Evolutionary conservation across 2,888 invertebrate species (phyloP), one percentile per base, ranked within the genome.

Genomic region (Psylliodes chrysocephalus): DNA sequence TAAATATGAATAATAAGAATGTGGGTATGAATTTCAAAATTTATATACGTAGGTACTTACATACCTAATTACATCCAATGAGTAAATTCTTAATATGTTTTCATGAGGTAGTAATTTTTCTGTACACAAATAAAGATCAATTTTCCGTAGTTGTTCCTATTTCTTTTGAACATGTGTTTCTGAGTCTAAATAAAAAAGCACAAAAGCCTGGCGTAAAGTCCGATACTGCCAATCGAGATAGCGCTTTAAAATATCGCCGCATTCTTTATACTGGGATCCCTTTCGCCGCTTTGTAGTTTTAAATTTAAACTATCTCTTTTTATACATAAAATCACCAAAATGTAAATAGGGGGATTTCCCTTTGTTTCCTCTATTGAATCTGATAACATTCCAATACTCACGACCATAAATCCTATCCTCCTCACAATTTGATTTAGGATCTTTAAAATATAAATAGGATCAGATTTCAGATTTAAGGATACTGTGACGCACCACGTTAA

Each of bases 241-340:
- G 77, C 79, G 74, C 75, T 79, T 77, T 80, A 78, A 81, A 81
- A 81, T 81, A 80, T 81, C 75, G 79, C 76, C 75, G 72, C 75
- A 77, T 78, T 78, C 78, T 75, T 76, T 75, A 70, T 75, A 73
- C 71, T 71, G 72, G 71, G 73, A 74, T 73, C 74, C 75, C 72
- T 49, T 63, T 42, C 17, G 51, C 71, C 62, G 73, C 72, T 71
- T 73, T 73, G 71, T 73, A 74, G 53, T 73, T 75, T 75, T 73
- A 73, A 75, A 75, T 75, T 75, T 74, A 74, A 76, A 76, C 75
- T 75, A 75, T 75, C 73, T 73, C 73, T 71, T 69, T 72, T 73
- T 71, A 71, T 73, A 68, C 75, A 69, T 69, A 73, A 75, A 73
- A 73, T 75, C 74, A 70, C 75, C 71, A 72, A 77, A 77, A 75